Evolutionary conservation across 2,113 vertebrate species (phyloP).

Genomic region (Plecturocebus donacophilus): DNA sequence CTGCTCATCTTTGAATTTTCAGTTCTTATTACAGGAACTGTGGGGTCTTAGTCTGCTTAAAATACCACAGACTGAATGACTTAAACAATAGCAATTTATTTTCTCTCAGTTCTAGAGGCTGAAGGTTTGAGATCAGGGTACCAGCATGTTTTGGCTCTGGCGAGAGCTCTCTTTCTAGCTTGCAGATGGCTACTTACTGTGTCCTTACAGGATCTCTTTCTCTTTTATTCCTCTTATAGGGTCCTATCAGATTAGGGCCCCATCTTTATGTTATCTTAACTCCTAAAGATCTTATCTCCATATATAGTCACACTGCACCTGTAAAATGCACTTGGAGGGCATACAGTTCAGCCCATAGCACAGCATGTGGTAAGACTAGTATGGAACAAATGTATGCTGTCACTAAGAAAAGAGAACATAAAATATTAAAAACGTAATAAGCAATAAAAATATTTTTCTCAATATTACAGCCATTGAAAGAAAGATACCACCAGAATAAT

Average conservation of each 20-base stretch:
- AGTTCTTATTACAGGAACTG: neutral
- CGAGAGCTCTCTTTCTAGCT: neutral
- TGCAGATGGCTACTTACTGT: neutral
- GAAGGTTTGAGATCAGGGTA: neutral
- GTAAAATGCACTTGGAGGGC: neutral
- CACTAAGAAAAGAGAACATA: neutral
- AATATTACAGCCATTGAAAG: neutral
- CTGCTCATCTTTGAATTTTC: neutral
- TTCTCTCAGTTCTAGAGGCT: neutral
- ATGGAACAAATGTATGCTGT: neutral
- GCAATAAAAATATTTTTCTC: neutral
- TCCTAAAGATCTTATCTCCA: neutral
- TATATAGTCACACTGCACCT: neutral
- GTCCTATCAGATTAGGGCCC: neutral
- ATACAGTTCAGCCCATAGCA: neutral
- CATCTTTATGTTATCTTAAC: neutral
- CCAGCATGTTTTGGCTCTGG: neutral
- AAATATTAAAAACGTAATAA: constrained; percentile 22
- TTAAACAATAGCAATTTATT: neutral
- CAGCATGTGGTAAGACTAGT: neutral
- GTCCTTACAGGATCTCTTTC: neutral
- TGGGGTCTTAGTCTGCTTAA: neutral
- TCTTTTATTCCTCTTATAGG: neutral
- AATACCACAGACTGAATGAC: neutral
- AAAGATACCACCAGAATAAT: neutral